Conservation (phyloP, 2,888 invertebrate species). For the Dysmachus trigonus region DNA sequence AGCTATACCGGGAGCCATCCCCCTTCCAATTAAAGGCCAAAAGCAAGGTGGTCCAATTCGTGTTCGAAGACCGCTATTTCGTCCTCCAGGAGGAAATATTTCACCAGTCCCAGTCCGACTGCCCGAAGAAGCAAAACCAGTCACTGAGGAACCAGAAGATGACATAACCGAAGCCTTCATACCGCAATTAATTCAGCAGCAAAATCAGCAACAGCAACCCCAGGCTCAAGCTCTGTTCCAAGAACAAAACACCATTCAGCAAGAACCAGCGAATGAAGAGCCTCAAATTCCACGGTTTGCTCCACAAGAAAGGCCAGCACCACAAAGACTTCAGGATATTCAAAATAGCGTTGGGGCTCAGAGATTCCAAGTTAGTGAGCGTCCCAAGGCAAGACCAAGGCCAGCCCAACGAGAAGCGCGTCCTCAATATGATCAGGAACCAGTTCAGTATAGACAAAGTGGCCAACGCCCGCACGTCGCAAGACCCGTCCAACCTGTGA, state of each 20-base stretch:
- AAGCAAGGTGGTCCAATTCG: conserved; percentile 55
- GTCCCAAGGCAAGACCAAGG: conserved; percentile 52
- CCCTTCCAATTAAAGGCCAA: conserved; percentile 59
- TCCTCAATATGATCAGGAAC: conserved; percentile 67
- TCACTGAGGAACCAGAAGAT: conserved; percentile 75
- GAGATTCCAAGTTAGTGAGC: conserved; percentile 56
- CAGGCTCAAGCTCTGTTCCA: conserved; percentile 58
- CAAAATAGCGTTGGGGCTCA: conserved; percentile 52
- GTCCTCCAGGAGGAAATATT: conserved; percentile 64
- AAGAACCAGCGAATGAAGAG: conserved; percentile 62
- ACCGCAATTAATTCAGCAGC: conserved; percentile 62
- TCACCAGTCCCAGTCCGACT: conserved; percentile 65
- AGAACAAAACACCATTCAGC: conserved; percentile 60
- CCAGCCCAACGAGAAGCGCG: conserved; percentile 64
- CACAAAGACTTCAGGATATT: conserved; percentile 55
- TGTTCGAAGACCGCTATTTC: conserved; percentile 64
- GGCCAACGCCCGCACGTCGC: conserved; percentile 61
- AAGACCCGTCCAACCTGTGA: conserved; percentile 57
- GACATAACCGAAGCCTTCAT: conserved; percentile 67
- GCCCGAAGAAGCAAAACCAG: conserved; percentile 69
- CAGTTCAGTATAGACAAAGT: conserved; percentile 51
- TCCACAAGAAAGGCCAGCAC: conserved; percentile 55
- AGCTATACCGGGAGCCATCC: conserved; percentile 72
- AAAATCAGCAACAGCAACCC: conserved; percentile 62
- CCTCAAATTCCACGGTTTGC: conserved; percentile 57